Evolutionary conservation across 64 coral and sea anemone species (phyloP).

Genomic region (Pocillopora damicornis): DNA sequence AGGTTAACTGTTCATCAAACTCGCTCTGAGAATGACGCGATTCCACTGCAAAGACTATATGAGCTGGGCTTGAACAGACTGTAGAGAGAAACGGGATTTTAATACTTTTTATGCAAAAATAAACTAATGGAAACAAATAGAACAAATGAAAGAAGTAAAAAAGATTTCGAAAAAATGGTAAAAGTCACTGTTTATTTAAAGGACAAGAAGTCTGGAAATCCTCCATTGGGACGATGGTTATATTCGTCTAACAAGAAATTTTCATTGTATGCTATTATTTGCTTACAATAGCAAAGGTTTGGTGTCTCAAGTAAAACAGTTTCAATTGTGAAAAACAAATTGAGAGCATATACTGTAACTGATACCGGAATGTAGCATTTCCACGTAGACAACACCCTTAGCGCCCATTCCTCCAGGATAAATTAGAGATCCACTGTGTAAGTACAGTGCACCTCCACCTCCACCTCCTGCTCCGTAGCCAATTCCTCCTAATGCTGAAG

Average conservation of each 20-base stretch:
- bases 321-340: no score
- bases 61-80: conserved; percentile 21
- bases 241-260: no score
- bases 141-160: background rate
- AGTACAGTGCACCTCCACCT: conserved; percentile 20
- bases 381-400: conserved; percentile 33
- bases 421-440: background rate
- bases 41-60: conserved; percentile 26
- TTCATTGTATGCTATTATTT: no score
- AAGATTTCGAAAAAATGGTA: background rate
- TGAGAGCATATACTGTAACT: no score
- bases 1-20: background rate
- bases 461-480: conserved; percentile 55
- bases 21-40: background rate
- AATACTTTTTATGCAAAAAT: background rate
- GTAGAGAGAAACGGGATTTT: background rate
- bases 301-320: no score
- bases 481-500: conserved; percentile 1
- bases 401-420: conserved; percentile 40
- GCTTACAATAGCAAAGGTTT: no score
- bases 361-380: conserved; percentile 2
- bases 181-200: no score
- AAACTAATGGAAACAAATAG: background rate
- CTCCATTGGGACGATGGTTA: no score
- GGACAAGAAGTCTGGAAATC: no score